Evolutionary conservation across 2,113 vertebrate genomes (phyloP).

Genomic region (Mus spicilegus): DNA sequence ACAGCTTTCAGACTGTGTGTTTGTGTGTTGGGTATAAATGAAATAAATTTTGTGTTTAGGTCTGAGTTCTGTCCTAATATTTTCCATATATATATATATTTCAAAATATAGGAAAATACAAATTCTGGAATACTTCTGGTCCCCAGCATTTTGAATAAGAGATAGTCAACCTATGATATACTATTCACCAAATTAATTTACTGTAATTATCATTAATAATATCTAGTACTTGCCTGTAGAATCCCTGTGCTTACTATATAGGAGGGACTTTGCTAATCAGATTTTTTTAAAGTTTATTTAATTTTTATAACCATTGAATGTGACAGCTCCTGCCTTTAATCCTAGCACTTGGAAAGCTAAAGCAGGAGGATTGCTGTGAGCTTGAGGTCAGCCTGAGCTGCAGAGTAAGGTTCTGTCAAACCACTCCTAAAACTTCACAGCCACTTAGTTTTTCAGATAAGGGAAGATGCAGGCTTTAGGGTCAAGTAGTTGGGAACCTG

Average conservation of each 20-base stretch:
- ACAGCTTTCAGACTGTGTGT: background rate
- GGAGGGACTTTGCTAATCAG: background rate
- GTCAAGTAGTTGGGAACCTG: background rate
- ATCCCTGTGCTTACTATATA: conserved; percentile 9
- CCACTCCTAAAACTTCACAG: background rate
- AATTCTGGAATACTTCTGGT: background rate
- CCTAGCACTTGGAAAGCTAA: background rate
- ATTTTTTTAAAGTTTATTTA: conserved; percentile 23
- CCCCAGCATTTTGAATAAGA: background rate
- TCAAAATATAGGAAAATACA: background rate
- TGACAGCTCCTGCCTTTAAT: background rate
- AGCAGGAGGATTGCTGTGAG: background rate
- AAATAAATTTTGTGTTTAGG: background rate
- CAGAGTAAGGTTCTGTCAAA: background rate
- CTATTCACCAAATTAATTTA: background rate
- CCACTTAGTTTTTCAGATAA: conserved; percentile 7
- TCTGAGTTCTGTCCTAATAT: background rate
- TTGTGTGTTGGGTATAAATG: background rate
- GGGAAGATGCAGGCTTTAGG: background rate
- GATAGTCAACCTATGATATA: background rate
- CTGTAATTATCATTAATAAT: conserved; percentile 7
- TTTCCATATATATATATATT: background rate
- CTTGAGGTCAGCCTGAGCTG: background rate
- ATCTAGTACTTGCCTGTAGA: conserved; percentile 5
- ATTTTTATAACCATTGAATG: background rate